Percentiles rank a stretch among this genome's conserved stretches.
Evolutionary conservation across 2,888 invertebrate species (phyloP).

Genomic region (Troglohyphantes excavatus): DNA sequence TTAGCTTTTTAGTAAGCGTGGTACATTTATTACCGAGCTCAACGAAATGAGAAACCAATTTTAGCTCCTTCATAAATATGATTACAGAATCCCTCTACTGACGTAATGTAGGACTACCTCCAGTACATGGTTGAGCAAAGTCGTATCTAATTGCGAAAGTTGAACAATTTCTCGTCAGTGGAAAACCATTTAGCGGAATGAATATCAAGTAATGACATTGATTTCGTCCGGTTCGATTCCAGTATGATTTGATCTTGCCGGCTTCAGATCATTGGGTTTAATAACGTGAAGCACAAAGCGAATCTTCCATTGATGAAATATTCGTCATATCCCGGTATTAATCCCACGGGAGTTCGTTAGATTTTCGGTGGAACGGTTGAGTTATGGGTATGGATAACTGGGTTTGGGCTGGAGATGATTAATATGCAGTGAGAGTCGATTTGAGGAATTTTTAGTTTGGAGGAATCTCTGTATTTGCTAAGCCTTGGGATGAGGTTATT

Average conservation of each 20-base stretch:
- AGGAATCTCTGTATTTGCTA: no score
- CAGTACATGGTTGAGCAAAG: background rate
- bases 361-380: background rate
- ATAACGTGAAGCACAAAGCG: background rate
- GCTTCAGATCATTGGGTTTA: background rate
- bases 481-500: no score
- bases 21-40: no score
- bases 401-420: background rate
- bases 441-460: no score
- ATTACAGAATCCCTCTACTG: no score
- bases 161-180: background rate
- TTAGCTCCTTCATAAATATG: no score
- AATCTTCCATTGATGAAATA: background rate
- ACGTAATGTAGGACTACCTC: no score
- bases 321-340: background rate
- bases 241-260: slow-evolving; percentile 14
- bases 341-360: background rate
- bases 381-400: background rate
- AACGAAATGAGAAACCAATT: no score
- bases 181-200: background rate
- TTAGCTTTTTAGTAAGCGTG: no score
- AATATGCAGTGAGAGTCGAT: no score
- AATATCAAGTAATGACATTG: background rate
- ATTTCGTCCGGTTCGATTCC: background rate
- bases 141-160: background rate